Base-by-base conservation (phyloP, 1,140 invertebrate genomes). In the Episyrphus balteatus region DNA sequence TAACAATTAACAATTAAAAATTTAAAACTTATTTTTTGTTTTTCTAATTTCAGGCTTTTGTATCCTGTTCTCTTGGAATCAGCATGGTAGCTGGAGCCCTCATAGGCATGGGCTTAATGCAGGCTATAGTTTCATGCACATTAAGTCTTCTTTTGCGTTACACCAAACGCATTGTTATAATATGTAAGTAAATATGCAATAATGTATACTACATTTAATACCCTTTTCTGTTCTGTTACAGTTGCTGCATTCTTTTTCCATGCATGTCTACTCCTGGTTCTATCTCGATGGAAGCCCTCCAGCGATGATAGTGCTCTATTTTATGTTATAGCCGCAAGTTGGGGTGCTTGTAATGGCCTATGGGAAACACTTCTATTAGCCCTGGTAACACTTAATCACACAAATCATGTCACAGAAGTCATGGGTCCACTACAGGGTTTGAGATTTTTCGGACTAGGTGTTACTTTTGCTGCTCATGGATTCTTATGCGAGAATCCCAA, bases 341-440 rank as follows among this genome's bases (percentile, higher is more conserved):
- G 80, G 80, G 80, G 80, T 32, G 80, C 82, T n/a, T 83, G 80
- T 58, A 82, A 83, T 50, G 78, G 79, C 19, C 80, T 82, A 53
- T 83, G 80, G 80, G 80, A 83, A 58, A 80, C 78, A 44, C 64
- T 83, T 8, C 66, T 74, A 34, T 68, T 68, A 18, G 61, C 65
- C 7, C 52, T 68, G 48, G 59, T 68, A 36, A 68, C 65, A 9
- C 46, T 66, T 5, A 68, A 65, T 33, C 65, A 68, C 33, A 50
- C 58, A 3, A 52, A 57, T 17, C 56, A 67, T 47, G 42, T 50
- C 11, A 48, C 14, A 5, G 61, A 64, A 40, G 58, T 68, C 1
- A 53, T 55, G 1, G 59, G 58, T 5, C 58, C 61, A 1, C 42
- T 68, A n/a, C 58, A 64, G 17, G 53, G 53, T 0, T 44, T 67